These are phyloP conservation scores for Acronicta alni DNA, from an alignment of 2,888 invertebrate species.

Conservation along the genomic window DNA sequence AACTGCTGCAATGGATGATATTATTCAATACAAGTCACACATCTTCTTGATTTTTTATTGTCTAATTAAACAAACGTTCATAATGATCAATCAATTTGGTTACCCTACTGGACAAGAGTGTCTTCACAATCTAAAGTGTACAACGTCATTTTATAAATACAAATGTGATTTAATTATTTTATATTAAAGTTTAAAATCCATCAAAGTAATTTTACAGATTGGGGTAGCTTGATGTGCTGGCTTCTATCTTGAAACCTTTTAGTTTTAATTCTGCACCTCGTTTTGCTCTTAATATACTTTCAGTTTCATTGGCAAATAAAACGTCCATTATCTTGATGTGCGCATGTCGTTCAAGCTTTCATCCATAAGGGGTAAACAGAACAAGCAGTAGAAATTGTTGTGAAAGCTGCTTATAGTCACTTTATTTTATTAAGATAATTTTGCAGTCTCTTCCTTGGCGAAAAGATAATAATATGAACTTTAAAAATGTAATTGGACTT, in stretches of 20 bases:
- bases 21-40: too few relatives aligned
- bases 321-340: conserved; percentile 17
- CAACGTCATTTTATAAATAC: too few relatives aligned
- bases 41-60: too few relatives aligned
- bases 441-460: conserved; percentile 6
- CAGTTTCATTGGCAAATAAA: conserved; percentile 39
- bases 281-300: conserved; percentile 43
- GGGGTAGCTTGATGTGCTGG: too few relatives aligned
- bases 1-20: too few relatives aligned
- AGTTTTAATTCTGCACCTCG: conserved; percentile 19
- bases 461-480: conserved; percentile 11
- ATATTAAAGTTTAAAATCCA: too few relatives aligned
- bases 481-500: conserved; percentile 12
- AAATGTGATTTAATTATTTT: too few relatives aligned
- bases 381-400: conserved; percentile 24
- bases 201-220: too few relatives aligned
- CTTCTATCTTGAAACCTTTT: neutral
- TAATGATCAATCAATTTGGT: too few relatives aligned
- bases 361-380: conserved; percentile 9
- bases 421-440: conserved; percentile 7
- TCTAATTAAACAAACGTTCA: too few relatives aligned
- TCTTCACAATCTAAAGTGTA: too few relatives aligned
- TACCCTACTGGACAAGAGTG: too few relatives aligned
- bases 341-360: conserved; percentile 5
- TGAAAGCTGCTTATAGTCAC: conserved; percentile 18